A percentile compares a stretch with the other conserved stretches of the same genome.
Evolutionary conservation across 2,888 invertebrate species (phyloP).

Genomic region (Drosophila phalerata): DNA sequence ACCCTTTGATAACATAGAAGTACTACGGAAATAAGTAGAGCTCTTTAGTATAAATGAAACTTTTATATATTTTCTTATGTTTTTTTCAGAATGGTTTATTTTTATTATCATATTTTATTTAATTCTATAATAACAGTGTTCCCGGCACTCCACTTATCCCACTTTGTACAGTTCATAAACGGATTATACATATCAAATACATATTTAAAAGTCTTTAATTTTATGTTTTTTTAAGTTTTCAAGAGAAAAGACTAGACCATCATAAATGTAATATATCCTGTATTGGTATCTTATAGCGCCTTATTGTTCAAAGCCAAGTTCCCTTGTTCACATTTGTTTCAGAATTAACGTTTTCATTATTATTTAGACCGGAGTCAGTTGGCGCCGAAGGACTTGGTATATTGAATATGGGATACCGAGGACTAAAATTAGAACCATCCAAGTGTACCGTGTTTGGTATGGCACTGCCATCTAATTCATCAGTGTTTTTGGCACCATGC

Average conservation of each 20-base stretch:
- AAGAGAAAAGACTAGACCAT: slow-evolving; percentile 4
- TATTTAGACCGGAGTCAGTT: slow-evolving; percentile 16
- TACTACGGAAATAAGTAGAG: neutral
- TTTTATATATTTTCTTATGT: neutral
- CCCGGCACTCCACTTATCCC: neutral
- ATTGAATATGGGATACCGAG: slow-evolving; percentile 81
- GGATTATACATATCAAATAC: neutral
- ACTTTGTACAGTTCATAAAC: neutral
- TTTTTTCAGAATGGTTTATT: neutral
- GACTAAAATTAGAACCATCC: slow-evolving; percentile 65
- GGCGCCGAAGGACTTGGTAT: slow-evolving; percentile 65
- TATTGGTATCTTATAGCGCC: neutral
- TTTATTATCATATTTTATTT: neutral
- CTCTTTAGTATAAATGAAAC: neutral
- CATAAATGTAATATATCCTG: slow-evolving; percentile 1
- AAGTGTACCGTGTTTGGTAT: slow-evolving; percentile 57
- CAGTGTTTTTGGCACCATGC: neutral
- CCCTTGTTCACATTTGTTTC: slow-evolving; percentile 53
- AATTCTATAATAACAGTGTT: neutral
- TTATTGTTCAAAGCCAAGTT: slow-evolving; percentile 57
- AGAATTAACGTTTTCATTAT: slow-evolving; percentile 35
- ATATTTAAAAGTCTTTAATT: neutral
- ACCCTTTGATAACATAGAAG: neutral
- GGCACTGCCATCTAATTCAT: slow-evolving; percentile 26
- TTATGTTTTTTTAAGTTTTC: neutral